Percentiles rank a stretch among this genome's conserved stretches.
These are phyloP conservation scores for Anthopleura xanthogrammica DNA, from an alignment of 92 coral and sea anemone genomes.

Conservation along the genomic window DNA sequence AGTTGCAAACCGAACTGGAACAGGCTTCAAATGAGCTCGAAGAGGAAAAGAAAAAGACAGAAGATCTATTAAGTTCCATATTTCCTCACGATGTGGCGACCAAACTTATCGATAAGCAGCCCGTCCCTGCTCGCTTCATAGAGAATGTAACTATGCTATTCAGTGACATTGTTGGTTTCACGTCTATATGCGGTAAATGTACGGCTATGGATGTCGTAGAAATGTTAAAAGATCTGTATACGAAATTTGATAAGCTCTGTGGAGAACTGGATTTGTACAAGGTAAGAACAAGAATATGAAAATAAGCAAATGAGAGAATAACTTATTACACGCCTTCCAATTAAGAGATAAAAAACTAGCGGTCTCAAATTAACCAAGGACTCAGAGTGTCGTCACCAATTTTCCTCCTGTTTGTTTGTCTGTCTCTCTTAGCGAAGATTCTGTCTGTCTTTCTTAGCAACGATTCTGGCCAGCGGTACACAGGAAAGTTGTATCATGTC, in stretches of 20 bases:
- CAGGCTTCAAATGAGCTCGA: conserved; percentile 73
- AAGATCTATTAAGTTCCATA: conserved; percentile 75
- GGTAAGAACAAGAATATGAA: conserved; percentile 39
- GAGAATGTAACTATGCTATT: conserved; percentile 84
- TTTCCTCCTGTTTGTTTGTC: too few relatives aligned
- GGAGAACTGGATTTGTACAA: conserved; percentile 80
- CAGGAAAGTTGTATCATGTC: too few relatives aligned
- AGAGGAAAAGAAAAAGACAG: conserved; percentile 82
- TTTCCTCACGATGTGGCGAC: conserved; percentile 86
- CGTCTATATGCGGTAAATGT: conserved; percentile 80
- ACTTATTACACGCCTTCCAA: too few relatives aligned
- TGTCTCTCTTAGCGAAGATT: too few relatives aligned
- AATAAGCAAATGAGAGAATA: too few relatives aligned
- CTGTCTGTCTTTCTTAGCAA: too few relatives aligned
- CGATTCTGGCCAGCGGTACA: too few relatives aligned
- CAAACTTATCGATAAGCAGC: conserved; percentile 71
- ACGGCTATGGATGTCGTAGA: conserved; percentile 91
- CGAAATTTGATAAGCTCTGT: conserved; percentile 80
- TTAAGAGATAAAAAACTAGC: too few relatives aligned
- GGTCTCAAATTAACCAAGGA: too few relatives aligned
- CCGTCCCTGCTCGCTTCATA: conserved; percentile 76
- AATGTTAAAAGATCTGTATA: conserved; percentile 73
- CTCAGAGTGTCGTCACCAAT: too few relatives aligned
- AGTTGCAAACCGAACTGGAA: conserved; percentile 68
- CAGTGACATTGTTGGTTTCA: conserved; percentile 90